Conservation (phyloP, 2,888 invertebrate genomes). For the Metopia argyrocephala region DNA sequence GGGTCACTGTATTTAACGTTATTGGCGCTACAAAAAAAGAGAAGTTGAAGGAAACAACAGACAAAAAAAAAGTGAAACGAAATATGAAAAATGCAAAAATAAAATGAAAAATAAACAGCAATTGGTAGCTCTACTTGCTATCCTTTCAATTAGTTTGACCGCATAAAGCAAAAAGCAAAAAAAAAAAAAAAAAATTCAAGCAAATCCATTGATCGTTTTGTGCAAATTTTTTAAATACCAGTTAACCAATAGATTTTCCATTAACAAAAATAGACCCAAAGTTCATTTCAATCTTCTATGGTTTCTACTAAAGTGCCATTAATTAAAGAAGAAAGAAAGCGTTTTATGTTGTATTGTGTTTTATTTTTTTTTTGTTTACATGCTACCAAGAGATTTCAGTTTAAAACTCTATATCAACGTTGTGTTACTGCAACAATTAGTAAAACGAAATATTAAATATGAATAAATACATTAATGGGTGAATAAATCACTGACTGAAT, state of each 20-base stretch:
- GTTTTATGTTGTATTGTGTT: too few species aligned
- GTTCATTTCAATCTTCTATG: too few species aligned
- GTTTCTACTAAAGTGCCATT: too few species aligned
- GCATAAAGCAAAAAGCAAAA: too few species aligned
- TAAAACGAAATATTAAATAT: conserved; percentile 45
- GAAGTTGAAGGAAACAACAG: neutral
- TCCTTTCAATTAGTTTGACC: conserved; percentile 43
- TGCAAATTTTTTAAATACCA: too few species aligned
- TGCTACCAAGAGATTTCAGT: too few species aligned
- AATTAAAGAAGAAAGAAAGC: too few species aligned
- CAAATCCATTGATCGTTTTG: too few species aligned
- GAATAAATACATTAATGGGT: conserved; percentile 33
- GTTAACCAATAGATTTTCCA: too few species aligned
- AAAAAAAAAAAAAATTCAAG: too few species aligned
- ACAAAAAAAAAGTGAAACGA: conserved; percentile 13
- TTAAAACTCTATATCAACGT: conserved; percentile 40
- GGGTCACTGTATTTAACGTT: conserved; percentile 57
- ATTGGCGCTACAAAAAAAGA: neutral
- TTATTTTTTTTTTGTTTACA: neutral
- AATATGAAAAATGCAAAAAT: conserved; percentile 9
- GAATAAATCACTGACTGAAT: too few species aligned
- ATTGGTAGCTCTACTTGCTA: neutral
- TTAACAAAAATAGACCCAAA: too few species aligned
- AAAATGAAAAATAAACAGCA: neutral
- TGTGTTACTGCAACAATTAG: conserved; percentile 49